Conservation (phyloP, 2,113 vertebrate species). For the Megalops atlanticus region DNA sequence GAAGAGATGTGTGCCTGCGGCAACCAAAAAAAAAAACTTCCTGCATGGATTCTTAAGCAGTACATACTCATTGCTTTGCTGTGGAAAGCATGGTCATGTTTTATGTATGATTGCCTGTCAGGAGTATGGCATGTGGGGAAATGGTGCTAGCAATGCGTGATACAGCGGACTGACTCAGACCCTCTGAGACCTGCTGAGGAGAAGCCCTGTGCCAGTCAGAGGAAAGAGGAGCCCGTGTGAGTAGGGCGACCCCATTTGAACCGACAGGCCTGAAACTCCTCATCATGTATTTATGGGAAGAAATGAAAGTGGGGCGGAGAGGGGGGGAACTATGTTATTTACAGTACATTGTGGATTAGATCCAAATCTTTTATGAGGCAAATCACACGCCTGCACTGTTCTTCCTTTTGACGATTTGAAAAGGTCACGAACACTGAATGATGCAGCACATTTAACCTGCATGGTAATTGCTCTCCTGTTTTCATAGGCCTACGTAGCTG, state of each 20-base stretch:
- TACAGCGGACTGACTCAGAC: not conserved
- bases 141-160: not conserved
- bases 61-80: not conserved
- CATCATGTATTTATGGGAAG: not conserved
- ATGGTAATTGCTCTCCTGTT: too few species aligned
- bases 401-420: not conserved
- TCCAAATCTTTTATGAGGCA: not conserved
- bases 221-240: not conserved
- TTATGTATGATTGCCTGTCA: conserved; percentile 4
- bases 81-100: not conserved
- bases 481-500: too few species aligned
- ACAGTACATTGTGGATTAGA: not conserved
- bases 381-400: not conserved
- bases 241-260: not conserved
- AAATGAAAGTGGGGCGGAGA: not conserved
- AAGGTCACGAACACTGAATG: not conserved
- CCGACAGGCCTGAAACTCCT: not conserved
- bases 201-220: not conserved
- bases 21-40: not conserved
- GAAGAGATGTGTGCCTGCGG: not conserved
- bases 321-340: not conserved
- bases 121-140: not conserved
- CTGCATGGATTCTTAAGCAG: not conserved
- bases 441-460: not conserved
- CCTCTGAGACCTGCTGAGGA: too few species aligned